Evolutionary conservation across 2,888 invertebrate species (phyloP), one percentile per base, ranked within the genome.

Genomic region (Agonum fuliginosum): DNA sequence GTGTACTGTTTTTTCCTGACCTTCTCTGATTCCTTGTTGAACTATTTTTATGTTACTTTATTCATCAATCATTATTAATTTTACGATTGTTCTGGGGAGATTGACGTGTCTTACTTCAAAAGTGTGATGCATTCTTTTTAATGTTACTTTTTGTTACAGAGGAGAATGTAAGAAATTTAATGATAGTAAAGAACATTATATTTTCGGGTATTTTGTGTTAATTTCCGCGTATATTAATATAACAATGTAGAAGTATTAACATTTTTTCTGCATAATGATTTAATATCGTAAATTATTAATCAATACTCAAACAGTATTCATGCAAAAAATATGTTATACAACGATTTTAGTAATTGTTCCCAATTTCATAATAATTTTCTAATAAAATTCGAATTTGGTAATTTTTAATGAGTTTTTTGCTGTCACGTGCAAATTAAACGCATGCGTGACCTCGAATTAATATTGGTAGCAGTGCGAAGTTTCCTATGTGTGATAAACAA

Each of bases 41-140:
- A 30, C 17, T 19, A 65, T 65, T 65, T 65, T 65, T 65, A 65
- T 34, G 14, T 65, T 65, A 20, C 20, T 34, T 17, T 34, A 20
- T n/a, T 65, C 65, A 65, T 65, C 37, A 65, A 65, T 34, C 65
- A 65, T 65, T 34, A 5, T 65, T 65, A 65, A 65, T 37, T 65
- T 65, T 65, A 30, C 20, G 4, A 65, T 65, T 65, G 65, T 65
- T 65, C 37, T 34, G 30, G 14, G 14, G n/a, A 34, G 19, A 65
- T 65, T 30, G 65, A 65, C 65, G 37, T 27, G 24, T 27, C 22
- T 62, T 62, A 62, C 34, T 65, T 17, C 19, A 14, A 62, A 34
- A 19, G 37, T 65, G 65, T 34, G 17, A 34, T 30, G 65, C 34
- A 24, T 54, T 54, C 22, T 24, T 48, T 54, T 54, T 54, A 54